Evolutionary conservation across 1,140 invertebrate species (phyloP).

Genomic region (Lanistes nyassanus): DNA sequence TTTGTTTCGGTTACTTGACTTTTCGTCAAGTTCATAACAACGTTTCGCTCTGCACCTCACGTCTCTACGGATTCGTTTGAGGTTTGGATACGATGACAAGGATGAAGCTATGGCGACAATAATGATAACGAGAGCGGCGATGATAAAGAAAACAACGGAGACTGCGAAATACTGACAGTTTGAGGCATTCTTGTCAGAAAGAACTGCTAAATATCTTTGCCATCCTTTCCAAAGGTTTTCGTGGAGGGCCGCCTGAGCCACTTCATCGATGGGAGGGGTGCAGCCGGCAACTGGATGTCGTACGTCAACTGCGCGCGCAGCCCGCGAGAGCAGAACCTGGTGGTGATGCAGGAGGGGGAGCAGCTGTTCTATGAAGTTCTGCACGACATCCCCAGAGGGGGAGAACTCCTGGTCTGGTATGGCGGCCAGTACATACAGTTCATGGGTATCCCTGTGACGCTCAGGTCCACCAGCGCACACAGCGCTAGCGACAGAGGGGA

Average conservation of each 20-base stretch:
- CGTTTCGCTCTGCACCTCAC: too few relatives aligned
- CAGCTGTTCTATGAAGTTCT: constrained; percentile 64
- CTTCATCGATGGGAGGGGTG: constrained; percentile 62
- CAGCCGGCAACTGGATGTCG: constrained; percentile 64
- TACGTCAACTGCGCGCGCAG: constrained; percentile 66
- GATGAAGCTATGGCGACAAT: too few relatives aligned
- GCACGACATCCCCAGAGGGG: constrained; percentile 60
- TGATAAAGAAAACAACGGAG: too few relatives aligned
- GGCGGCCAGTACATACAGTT: constrained; percentile 64
- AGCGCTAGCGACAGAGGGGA: constrained; percentile 27
- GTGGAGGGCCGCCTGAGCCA: constrained; percentile 65
- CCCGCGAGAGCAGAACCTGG: constrained; percentile 63
- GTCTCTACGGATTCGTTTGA: too few relatives aligned
- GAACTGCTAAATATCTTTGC: too few relatives aligned
- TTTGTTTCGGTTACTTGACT: too few relatives aligned
- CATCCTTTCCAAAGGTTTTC: constrained; percentile 63
- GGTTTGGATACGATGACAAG: too few relatives aligned
- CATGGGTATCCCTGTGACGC: constrained; percentile 63
- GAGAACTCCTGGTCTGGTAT: constrained; percentile 67
- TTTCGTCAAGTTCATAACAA: too few relatives aligned
- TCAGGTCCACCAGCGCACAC: constrained; percentile 46
- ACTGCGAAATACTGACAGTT: too few relatives aligned
- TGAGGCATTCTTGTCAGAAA: too few relatives aligned
- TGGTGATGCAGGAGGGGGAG: constrained; percentile 59
- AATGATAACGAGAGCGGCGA: too few relatives aligned